Percentiles rank a stretch among this genome's conserved stretches.
Evolutionary conservation across 2,888 invertebrate species (phyloP).

Genomic region (Eilema sororculum): DNA sequence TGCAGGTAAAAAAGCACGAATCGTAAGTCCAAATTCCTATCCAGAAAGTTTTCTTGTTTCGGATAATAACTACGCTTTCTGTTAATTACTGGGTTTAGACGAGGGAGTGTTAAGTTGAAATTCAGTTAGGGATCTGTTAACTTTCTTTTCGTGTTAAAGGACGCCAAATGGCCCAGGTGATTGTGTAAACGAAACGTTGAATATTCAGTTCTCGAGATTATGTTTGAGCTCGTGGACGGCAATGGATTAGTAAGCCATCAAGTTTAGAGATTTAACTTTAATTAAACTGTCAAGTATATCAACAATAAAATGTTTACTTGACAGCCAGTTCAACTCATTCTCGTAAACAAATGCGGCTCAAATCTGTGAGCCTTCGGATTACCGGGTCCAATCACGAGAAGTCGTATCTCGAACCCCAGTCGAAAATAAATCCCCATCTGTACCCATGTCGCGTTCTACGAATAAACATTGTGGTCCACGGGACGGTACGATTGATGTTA

Average conservation of each 20-base stretch:
- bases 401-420: constrained; percentile 69
- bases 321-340: constrained; percentile 31
- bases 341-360: constrained; percentile 42
- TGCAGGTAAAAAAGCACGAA: constrained; percentile 73
- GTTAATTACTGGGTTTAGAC: constrained; percentile 73
- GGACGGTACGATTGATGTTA: constrained; percentile 67
- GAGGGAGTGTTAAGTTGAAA: constrained; percentile 64
- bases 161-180: constrained; percentile 44
- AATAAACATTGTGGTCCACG: constrained; percentile 74
- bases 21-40: constrained; percentile 68
- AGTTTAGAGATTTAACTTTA: constrained; percentile 50
- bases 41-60: constrained; percentile 72
- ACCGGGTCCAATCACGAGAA: constrained; percentile 68
- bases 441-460: constrained; percentile 68
- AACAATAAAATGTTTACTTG: constrained; percentile 53
- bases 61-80: constrained; percentile 71
- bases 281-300: constrained; percentile 53
- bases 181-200: constrained; percentile 35
- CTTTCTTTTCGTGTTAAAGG: constrained; percentile 40
- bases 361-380: constrained; percentile 61
- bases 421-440: constrained; percentile 74
- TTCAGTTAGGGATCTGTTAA: constrained; percentile 54
- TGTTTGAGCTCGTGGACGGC: constrained; percentile 22
- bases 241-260: constrained; percentile 38
- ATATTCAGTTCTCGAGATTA: constrained; percentile 41